Conservation (phyloP, 2,113 vertebrate species). For the Bothrops jararaca region DNA sequence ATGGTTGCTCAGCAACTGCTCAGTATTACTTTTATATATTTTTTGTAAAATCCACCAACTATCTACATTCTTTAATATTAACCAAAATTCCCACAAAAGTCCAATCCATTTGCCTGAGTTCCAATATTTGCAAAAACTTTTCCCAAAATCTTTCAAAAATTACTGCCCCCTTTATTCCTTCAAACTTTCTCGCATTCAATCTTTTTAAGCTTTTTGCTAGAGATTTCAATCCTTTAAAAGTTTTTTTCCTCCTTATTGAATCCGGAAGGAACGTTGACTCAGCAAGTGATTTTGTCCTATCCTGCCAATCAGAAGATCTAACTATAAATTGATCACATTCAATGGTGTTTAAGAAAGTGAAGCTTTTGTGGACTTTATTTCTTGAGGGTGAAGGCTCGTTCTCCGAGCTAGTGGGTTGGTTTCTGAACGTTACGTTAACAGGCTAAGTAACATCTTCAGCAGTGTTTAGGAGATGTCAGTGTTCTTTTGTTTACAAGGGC, state of each 20-base stretch:
- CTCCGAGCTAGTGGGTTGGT: too few relatives aligned
- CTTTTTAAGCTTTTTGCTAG: background rate
- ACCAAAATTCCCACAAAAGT: background rate
- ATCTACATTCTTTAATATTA: background rate
- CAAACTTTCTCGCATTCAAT: background rate
- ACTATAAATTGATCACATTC: background rate
- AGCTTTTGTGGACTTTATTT: background rate
- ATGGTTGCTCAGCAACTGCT: background rate
- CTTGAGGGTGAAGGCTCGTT: too few relatives aligned
- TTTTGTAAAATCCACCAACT: background rate
- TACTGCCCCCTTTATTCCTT: background rate
- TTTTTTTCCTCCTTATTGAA: background rate
- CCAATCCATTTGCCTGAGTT: background rate
- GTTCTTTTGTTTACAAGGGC: too few relatives aligned
- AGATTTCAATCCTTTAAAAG: background rate
- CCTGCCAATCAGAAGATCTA: background rate
- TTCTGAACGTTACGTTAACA: too few relatives aligned
- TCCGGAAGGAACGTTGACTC: background rate
- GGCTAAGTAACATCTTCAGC: too few relatives aligned
- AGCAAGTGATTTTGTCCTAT: background rate
- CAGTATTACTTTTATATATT: background rate
- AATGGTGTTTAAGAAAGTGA: background rate
- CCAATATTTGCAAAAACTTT: background rate
- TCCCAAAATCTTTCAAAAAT: background rate
- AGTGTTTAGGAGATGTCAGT: too few relatives aligned